Percentiles rank a stretch among this genome's conserved stretches.
Evolutionary conservation across 53 echinoderm and acorn worm species (phyloP).

Genomic region (Apostichopus leukothele): DNA sequence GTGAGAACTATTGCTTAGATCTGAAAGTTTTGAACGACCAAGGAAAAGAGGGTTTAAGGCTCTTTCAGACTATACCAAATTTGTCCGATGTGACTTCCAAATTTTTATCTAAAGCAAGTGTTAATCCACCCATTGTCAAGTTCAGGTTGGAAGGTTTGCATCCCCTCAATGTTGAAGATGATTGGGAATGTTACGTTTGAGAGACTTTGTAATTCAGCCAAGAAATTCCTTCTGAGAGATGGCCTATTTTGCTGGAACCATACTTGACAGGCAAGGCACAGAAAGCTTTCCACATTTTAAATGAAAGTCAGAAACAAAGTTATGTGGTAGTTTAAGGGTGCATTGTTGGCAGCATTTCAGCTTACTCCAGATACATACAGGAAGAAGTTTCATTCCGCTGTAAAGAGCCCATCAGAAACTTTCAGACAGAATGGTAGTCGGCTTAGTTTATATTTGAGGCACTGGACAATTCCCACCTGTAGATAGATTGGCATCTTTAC

Average conservation of each 20-base stretch:
- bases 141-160: constrained; percentile 18
- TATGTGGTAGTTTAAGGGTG: not conserved
- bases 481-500: not conserved
- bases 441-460: not conserved
- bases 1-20: constrained; percentile 5
- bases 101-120: not conserved
- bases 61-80: constrained; percentile 29
- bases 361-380: constrained; percentile 51
- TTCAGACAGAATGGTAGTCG: not conserved
- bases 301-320: not conserved
- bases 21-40: not conserved
- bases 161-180: not conserved
- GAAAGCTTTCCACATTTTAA: constrained; percentile 48
- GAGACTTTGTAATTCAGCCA: not conserved
- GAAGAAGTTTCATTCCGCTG: not conserved
- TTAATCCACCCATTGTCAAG: not conserved
- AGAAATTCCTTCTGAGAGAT: not conserved
- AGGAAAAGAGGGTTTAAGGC: constrained; percentile 13
- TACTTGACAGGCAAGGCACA: constrained; percentile 57
- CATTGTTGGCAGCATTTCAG: constrained; percentile 9
- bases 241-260: not conserved
- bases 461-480: not conserved
- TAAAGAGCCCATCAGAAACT: not conserved
- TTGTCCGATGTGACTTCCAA: not conserved
- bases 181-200: not conserved